phyloP scores from a whole-genome alignment of 1,140 invertebrate genomes.

The Panagrolaimus sp. region DNA sequence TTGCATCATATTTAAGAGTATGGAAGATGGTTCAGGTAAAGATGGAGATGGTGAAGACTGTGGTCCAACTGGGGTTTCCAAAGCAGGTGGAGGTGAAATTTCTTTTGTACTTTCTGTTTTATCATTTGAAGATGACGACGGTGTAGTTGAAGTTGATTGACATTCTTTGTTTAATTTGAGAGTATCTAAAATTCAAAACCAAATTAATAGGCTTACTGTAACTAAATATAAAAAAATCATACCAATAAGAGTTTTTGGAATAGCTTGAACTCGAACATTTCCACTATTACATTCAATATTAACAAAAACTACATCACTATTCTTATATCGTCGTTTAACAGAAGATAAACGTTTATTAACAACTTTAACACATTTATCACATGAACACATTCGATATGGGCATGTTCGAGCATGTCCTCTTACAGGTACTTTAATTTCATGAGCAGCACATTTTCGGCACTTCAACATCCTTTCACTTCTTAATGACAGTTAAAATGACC shows the following conservation, averaged over 20 bases:
- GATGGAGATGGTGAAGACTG: neutral
- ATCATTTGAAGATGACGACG: neutral
- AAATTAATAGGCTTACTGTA: neutral
- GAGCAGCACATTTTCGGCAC: slow-evolving; percentile 6
- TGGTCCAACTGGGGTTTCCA: neutral
- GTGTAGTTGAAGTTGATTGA: neutral
- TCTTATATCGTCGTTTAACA: slow-evolving; percentile 8
- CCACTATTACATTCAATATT: slow-evolving; percentile 8
- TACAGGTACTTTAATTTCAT: slow-evolving; percentile 1
- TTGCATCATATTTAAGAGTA: neutral
- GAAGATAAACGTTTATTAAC: slow-evolving; percentile 6
- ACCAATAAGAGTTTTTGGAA: slow-evolving; percentile 9
- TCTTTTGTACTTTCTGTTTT: too few relatives aligned
- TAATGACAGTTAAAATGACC: neutral
- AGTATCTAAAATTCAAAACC: neutral
- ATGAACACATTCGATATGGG: slow-evolving; percentile 8
- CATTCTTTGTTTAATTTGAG: neutral
- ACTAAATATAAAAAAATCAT: neutral
- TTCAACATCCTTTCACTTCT: neutral
- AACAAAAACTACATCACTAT: slow-evolving; percentile 11
- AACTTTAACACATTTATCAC: slow-evolving; percentile 7
- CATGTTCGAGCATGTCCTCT: slow-evolving; percentile 8
- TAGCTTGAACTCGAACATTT: slow-evolving; percentile 6
- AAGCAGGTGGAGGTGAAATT: neutral
- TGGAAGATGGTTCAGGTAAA: neutral